A percentile compares a stretch with the other conserved stretches of the same genome.
phyloP scores from a whole-genome alignment of 2,113 vertebrate species.

The Aphyosemion australe region DNA sequence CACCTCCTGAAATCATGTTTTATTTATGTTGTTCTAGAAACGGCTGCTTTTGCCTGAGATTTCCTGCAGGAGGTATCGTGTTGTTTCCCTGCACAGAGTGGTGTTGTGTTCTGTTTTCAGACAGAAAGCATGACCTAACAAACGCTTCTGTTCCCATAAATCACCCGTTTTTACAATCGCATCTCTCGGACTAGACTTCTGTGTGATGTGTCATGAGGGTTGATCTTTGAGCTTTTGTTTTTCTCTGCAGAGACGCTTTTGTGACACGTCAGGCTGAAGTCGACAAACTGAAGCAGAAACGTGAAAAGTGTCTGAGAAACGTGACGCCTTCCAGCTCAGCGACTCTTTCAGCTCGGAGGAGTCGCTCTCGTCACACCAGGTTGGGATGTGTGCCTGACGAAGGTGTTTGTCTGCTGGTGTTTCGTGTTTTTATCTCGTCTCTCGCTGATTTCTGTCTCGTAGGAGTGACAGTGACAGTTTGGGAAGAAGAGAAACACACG shows the following conservation, averaged over 20 bases:
- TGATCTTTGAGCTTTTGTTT: not conserved
- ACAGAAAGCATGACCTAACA: not conserved
- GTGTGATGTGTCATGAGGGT: not conserved
- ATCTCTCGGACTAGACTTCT: not conserved
- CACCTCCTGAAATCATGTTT: not conserved
- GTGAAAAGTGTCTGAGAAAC: conserved; percentile 77
- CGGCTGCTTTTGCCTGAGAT: conserved; percentile 45
- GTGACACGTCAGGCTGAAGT: conserved; percentile 82
- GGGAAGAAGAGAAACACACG: conserved; percentile 21
- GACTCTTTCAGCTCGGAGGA: conserved; percentile 14
- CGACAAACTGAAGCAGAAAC: conserved; percentile 66
- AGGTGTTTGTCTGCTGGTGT: too few relatives aligned
- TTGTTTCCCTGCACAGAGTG: conserved; percentile 27
- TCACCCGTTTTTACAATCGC: not conserved
- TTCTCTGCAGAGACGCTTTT: conserved; percentile 80
- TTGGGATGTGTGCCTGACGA: conserved; percentile 31
- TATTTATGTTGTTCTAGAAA: conserved; percentile 52
- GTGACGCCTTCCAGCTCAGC: conserved; percentile 7
- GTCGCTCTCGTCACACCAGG: conserved; percentile 40
- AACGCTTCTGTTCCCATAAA: not conserved
- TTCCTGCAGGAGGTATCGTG: conserved; percentile 50
- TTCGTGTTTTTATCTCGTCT: not conserved
- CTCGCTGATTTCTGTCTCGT: conserved; percentile 13
- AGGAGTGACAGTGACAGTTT: not conserved
- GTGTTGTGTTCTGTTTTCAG: not conserved